Conservation (phyloP, 2,113 vertebrate species). For the Harpagus bidentatus region DNA sequence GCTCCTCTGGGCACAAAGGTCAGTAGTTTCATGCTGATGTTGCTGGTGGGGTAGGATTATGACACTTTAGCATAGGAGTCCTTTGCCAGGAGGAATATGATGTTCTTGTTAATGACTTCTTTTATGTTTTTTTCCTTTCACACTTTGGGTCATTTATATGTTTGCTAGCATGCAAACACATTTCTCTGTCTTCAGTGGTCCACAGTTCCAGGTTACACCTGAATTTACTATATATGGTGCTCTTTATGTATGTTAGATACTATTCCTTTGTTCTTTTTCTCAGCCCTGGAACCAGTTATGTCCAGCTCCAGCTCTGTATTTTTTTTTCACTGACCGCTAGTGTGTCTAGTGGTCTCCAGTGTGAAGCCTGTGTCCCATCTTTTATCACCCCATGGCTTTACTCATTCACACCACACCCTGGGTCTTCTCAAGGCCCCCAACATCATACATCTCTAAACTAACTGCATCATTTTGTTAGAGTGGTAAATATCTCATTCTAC, state of each 20-base stretch:
- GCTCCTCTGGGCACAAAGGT: background rate
- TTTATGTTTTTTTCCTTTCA: background rate
- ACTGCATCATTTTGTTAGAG: background rate
- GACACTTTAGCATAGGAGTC: background rate
- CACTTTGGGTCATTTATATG: background rate
- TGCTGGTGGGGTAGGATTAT: background rate
- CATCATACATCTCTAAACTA: background rate
- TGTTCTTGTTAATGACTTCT: background rate
- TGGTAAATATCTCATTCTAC: background rate
- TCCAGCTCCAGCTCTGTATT: background rate
- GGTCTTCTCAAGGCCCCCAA: background rate
- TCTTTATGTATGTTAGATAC: background rate
- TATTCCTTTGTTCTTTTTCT: background rate
- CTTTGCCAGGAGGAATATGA: background rate
- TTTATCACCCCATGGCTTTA: background rate
- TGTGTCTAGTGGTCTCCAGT: background rate
- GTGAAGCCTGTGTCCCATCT: background rate
- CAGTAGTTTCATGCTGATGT: background rate
- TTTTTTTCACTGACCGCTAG: background rate
- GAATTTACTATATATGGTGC: background rate
- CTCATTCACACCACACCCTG: fast-evolving
- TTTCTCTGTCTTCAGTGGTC: background rate
- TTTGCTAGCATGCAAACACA: background rate
- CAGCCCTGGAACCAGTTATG: background rate
- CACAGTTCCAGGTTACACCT: background rate